phyloP scores from a whole-genome alignment of 2,888 invertebrate genomes.

The Limenitis camilla region DNA sequence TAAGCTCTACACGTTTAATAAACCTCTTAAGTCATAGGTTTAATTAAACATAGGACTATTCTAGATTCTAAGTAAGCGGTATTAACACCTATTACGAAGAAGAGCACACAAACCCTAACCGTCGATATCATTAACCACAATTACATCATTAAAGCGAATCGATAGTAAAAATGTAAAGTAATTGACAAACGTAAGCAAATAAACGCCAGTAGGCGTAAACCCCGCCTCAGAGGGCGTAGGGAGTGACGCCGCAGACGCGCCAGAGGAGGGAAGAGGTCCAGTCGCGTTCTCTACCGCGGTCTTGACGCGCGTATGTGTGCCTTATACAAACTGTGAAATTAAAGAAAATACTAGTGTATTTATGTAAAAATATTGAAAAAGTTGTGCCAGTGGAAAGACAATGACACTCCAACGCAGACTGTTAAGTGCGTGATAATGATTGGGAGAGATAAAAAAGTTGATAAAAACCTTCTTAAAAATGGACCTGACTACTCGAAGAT shows the following conservation, averaged over 20 bases:
- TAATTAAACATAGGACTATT: neutral
- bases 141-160: constrained; percentile 61
- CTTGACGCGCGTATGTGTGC: constrained; percentile 51
- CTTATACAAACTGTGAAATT: constrained; percentile 10
- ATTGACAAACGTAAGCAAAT: constrained; percentile 36
- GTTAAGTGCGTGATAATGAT: constrained; percentile 28
- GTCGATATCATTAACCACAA: constrained; percentile 51
- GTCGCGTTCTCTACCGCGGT: constrained; percentile 60
- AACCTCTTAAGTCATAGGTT: neutral
- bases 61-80: neutral
- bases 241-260: constrained; percentile 51
- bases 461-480: constrained; percentile 43
- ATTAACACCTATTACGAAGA: constrained; percentile 4
- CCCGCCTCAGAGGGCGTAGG: constrained; percentile 61
- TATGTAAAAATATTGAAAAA: neutral
- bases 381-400: constrained; percentile 5
- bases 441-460: constrained; percentile 19
- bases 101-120: constrained; percentile 8
- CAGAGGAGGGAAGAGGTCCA: constrained; percentile 62
- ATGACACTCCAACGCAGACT: constrained; percentile 21
- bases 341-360: neutral
- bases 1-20: too few species aligned
- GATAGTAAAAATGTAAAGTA: constrained; percentile 50
- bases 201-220: constrained; percentile 40
- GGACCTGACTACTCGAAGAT: constrained; percentile 69